A percentile compares a stretch with the other conserved stretches of the same genome.
These are phyloP conservation scores for Poeciliopsis turrubarensis DNA, from an alignment of 2,113 vertebrate genomes.

Conservation along the genomic window DNA sequence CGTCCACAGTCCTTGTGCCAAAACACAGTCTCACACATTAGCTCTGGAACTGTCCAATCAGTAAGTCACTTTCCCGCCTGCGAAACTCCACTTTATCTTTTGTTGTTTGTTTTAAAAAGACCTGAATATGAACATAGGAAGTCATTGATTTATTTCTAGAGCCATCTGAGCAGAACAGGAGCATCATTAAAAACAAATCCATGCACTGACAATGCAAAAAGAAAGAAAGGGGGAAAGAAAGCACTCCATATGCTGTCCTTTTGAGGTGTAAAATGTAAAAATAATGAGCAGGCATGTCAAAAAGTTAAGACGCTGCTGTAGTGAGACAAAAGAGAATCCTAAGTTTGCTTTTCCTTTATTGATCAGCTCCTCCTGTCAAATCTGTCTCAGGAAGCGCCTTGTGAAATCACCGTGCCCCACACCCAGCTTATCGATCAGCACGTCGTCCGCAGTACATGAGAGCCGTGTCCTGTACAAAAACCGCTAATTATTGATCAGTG, in stretches of 20 bases:
- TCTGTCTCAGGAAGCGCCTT: slow-evolving; percentile 16
- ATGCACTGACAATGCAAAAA: slow-evolving; percentile 1
- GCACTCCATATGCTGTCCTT: slow-evolving; percentile 6
- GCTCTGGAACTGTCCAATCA: not conserved
- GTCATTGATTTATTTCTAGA: slow-evolving; percentile 4
- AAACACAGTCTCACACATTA: not conserved
- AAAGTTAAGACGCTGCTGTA: slow-evolving; percentile 21
- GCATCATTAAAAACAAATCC: slow-evolving; percentile 7
- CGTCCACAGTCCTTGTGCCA: not conserved
- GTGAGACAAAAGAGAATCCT: slow-evolving; percentile 28
- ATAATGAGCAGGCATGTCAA: slow-evolving; percentile 30
- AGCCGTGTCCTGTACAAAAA: slow-evolving; percentile 42
- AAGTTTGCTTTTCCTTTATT: slow-evolving; percentile 13
- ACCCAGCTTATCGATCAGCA: slow-evolving; percentile 19
- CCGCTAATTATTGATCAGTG: slow-evolving; percentile 61
- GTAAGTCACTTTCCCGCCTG: not conserved
- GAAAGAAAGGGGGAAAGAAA: not conserved
- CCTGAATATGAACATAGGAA: not conserved
- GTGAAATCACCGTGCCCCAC: not conserved
- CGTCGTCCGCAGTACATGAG: not conserved
- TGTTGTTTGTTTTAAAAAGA: not conserved
- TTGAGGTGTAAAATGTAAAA: slow-evolving; percentile 6
- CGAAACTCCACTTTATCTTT: not conserved
- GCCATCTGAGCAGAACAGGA: not conserved
- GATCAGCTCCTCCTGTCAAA: slow-evolving; percentile 20